Conservation (phyloP, 2,797 vertebrate species). For the Typhlichthys subterraneus region DNA sequence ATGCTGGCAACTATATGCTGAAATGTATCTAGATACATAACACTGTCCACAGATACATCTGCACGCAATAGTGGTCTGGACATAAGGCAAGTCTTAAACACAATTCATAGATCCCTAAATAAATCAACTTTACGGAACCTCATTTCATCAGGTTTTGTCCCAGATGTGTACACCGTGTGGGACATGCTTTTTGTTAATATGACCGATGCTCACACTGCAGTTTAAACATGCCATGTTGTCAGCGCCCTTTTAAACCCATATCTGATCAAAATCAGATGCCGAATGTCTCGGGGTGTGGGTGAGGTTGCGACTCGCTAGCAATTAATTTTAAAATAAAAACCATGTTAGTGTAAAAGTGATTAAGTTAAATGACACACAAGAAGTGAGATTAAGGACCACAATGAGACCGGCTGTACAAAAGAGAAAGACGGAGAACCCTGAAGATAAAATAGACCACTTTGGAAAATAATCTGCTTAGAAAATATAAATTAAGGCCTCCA, state of each 20-base stretch:
- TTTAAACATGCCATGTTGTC: too few relatives aligned
- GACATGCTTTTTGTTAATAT: too few relatives aligned
- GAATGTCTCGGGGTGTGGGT: neutral
- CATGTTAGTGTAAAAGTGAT: slow-evolving; percentile 8
- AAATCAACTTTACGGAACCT: too few relatives aligned
- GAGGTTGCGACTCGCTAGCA: slow-evolving; percentile 3
- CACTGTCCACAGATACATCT: too few relatives aligned
- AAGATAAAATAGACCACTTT: slow-evolving; percentile 48
- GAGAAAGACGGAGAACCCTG: slow-evolving; percentile 31
- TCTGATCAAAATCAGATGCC: neutral
- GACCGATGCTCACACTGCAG: too few relatives aligned
- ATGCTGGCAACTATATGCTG: neutral
- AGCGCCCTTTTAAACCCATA: neutral
- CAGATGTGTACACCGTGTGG: too few relatives aligned
- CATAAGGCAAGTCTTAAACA: too few relatives aligned
- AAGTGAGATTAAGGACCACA: slow-evolving; percentile 5
- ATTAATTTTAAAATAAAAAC: slow-evolving; percentile 3
- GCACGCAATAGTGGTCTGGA: too few relatives aligned
- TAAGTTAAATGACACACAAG: neutral
- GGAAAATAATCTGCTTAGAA: slow-evolving; percentile 34
- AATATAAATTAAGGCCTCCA: slow-evolving; percentile 67
- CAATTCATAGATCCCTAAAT: too few relatives aligned
- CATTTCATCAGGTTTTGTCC: too few relatives aligned
- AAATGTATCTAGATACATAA: too few relatives aligned
- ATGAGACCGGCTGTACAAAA: slow-evolving; percentile 4